phyloP scores from a whole-genome alignment of 2,113 vertebrate genomes.

The Raja brachyura region DNA sequence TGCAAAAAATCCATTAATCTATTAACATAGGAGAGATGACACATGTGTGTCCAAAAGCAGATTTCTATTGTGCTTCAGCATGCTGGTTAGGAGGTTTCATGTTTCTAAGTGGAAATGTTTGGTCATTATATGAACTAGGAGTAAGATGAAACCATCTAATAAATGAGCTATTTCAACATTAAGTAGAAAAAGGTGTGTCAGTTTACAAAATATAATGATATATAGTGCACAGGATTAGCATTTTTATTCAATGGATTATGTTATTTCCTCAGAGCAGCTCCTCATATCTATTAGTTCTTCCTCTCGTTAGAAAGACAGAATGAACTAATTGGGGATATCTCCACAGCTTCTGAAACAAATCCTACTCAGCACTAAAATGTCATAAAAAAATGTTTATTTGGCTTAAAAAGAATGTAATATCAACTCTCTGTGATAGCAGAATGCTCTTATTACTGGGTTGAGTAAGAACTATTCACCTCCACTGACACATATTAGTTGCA shows the following conservation, averaged over 20 bases:
- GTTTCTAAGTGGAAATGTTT: slow-evolving; percentile 10
- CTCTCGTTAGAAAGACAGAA: neutral
- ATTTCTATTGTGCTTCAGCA: neutral
- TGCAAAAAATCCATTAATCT: neutral
- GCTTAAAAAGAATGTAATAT: neutral
- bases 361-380: neutral
- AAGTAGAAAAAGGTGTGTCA: slow-evolving; percentile 19
- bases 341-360: neutral
- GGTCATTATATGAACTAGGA: neutral
- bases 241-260: neutral
- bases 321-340: neutral
- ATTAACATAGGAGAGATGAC: neutral
- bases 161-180: neutral
- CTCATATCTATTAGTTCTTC: neutral
- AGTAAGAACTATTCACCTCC: neutral
- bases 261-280: neutral
- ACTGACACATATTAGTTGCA: neutral
- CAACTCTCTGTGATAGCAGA: neutral
- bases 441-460: neutral
- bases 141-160: neutral
- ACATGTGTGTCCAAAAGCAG: neutral
- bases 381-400: neutral
- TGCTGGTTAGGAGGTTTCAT: neutral
- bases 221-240: neutral
- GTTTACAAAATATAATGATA: neutral